phyloP scores from a whole-genome alignment of 1,140 invertebrate species.

The Chionoecetes opilio region DNA sequence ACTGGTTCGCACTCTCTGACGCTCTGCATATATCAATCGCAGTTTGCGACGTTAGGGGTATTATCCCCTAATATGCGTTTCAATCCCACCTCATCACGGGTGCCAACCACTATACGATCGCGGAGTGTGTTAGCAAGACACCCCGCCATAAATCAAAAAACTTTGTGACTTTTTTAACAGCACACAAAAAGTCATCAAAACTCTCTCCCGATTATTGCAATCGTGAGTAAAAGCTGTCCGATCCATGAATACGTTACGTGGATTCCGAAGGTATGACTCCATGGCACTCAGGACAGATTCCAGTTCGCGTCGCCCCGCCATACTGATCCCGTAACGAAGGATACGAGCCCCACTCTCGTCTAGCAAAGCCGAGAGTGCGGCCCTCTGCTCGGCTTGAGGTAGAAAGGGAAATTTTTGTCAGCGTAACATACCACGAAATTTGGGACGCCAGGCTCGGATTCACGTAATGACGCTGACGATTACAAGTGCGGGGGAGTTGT shows the following conservation, averaged over 20 bases:
- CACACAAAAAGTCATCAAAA: conserved; percentile 44
- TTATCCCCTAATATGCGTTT: conserved; percentile 49
- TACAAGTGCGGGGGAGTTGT: not conserved
- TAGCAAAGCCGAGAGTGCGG: not conserved
- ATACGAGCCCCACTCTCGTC: too few relatives aligned
- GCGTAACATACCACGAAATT: not conserved
- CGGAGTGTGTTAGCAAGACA: conserved; percentile 3
- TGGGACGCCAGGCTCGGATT: not conserved
- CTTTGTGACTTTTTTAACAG: not conserved
- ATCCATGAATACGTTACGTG: too few relatives aligned
- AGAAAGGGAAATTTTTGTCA: not conserved
- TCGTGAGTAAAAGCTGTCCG: conserved; percentile 28
- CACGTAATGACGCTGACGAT: too few relatives aligned
- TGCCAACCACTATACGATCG: conserved; percentile 55
- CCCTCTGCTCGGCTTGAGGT: too few relatives aligned
- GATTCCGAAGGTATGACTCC: too few relatives aligned
- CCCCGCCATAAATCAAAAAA: conserved; percentile 44
- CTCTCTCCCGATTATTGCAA: not conserved
- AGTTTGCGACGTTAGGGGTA: not conserved
- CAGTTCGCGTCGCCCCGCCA: too few relatives aligned
- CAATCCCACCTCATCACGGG: conserved; percentile 39
- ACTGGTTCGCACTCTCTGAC: conserved; percentile 43
- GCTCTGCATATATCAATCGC: conserved; percentile 51
- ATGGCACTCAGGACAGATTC: too few relatives aligned
- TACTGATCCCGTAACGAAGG: too few relatives aligned